Percentiles rank a stretch among this genome's conserved stretches.
Evolutionary conservation across 2,797 vertebrate genomes (phyloP).

Genomic region (Neosilurus hyrtlii): DNA sequence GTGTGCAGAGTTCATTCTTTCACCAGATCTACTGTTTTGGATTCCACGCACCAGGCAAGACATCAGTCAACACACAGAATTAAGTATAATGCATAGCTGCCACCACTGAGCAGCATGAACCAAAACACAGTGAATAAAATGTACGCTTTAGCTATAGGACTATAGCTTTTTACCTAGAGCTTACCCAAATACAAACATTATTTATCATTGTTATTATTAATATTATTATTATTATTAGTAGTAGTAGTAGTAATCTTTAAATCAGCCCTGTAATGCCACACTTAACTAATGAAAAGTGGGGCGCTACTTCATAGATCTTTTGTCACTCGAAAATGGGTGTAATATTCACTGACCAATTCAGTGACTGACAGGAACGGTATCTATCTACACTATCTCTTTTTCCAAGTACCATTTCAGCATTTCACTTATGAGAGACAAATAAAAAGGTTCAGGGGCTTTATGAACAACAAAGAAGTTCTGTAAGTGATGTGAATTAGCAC

Average conservation of each 20-base stretch:
- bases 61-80: no score
- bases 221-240: no score
- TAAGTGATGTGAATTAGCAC: conserved; percentile 20
- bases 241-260: no score
- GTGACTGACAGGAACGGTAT: background rate
- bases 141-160: background rate
- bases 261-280: background rate
- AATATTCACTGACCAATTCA: background rate
- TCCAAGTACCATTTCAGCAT: conserved; percentile 4
- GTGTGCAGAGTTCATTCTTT: no score
- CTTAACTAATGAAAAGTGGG: background rate
- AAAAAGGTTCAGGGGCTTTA: background rate
- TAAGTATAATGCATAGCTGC: no score
- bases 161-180: background rate
- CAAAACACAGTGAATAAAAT: conserved; percentile 7
- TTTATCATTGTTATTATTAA: no score
- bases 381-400: background rate
- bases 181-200: background rate
- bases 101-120: background rate
- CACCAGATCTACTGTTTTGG: no score
- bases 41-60: no score
- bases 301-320: background rate
- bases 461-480: background rate
- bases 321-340: background rate
- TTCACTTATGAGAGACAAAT: conserved; percentile 12